phyloP scores from a whole-genome alignment of 2,888 invertebrate genomes.

The Trichogramma evanescens region DNA sequence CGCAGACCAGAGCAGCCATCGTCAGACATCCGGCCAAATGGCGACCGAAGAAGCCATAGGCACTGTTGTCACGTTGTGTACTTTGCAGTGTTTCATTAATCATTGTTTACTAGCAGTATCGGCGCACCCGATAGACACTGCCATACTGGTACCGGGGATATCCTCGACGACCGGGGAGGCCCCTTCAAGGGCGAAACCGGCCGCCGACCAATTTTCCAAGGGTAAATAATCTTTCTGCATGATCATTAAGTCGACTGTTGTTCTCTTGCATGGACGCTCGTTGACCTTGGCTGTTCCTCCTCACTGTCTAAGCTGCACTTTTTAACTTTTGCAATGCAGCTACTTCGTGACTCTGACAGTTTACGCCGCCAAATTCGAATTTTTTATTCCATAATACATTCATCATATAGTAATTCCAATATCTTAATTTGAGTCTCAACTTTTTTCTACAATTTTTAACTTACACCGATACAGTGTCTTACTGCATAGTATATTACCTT shows the following conservation, averaged over 20 bases:
- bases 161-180: too few relatives aligned
- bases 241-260: too few relatives aligned
- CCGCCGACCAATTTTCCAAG: too few relatives aligned
- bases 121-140: slow-evolving; percentile 2
- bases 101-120: slow-evolving; percentile 39
- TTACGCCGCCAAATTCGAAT: slow-evolving; percentile 23
- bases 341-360: not conserved
- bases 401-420: not conserved
- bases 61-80: slow-evolving; percentile 48
- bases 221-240: too few relatives aligned
- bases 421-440: not conserved
- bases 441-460: not conserved
- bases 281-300: too few relatives aligned
- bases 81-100: slow-evolving; percentile 47
- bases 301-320: too few relatives aligned
- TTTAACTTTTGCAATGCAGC: too few relatives aligned
- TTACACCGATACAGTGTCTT: too few relatives aligned
- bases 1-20: not conserved
- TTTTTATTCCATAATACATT: not conserved
- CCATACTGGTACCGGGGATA: slow-evolving; percentile 6
- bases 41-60: slow-evolving; percentile 37
- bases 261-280: too few relatives aligned
- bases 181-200: too few relatives aligned
- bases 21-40: slow-evolving; percentile 41
- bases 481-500: too few relatives aligned